Evolutionary conservation across 2,888 invertebrate species (phyloP), one percentile per base, ranked within the genome.

Genomic region (Hemistola chrysoprasaria): DNA sequence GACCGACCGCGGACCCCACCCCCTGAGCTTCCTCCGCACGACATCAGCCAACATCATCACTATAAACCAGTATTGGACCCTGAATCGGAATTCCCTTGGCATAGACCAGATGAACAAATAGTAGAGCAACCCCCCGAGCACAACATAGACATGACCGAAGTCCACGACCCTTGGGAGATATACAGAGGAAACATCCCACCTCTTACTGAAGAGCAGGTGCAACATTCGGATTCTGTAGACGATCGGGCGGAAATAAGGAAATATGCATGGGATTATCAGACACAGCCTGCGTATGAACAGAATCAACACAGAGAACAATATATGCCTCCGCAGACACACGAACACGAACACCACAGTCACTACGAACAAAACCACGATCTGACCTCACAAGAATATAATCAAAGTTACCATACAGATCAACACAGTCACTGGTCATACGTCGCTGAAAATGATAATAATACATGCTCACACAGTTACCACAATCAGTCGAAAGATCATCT

Each of bases 101-200:
- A 90, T 63, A 83, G 78, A 30, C 82, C 80, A 1, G 71, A 76
- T 48, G 56, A 63, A 1, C 76, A 80, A 62, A 59, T 50, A 11
- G 42, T 56, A 34, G 67, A 77, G 44, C 62, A 75, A 44, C 33
- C 47, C 3, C 49, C 60, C 25, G 66, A 62, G 43, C 53, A 57
- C 22, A 46, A 62, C 33, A 58, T 80, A 47, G 73, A 84, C 45
- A 41, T 74, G 55, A 50, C 70, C 22, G 68, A 82, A 45, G 72
- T 80, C 51, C 65, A 77, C 78, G 95, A 95, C 89, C 95, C 95
- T 38, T 95, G 95, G 95, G 92, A 94, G 59, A 88, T 91, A 63
- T 94, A 93, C 73, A 87, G 89, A 73, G 90, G 89, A 56, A 78
- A 88, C 47, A 85, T 89, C 59, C 86, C 84, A 32, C 78, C 77